Conservation (phyloP, 2,113 vertebrate genomes). For the Bufo gargarizans region DNA sequence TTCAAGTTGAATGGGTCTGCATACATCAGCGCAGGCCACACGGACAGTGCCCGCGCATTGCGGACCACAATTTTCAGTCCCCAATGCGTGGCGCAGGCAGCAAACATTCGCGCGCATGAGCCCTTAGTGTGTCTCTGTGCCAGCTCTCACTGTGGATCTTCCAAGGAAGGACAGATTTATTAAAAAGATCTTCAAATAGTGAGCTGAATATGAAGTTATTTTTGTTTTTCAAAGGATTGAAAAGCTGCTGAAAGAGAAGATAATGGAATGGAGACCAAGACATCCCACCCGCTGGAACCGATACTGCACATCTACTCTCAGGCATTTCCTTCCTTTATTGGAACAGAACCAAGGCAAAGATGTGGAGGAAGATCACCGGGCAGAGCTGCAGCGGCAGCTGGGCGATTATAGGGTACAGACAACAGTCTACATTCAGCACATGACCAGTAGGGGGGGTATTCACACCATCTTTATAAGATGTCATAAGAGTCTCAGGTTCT, state of each 20-base stretch:
- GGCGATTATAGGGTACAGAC: slow-evolving; percentile 87
- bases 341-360: slow-evolving; percentile 84
- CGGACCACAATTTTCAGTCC: too few relatives aligned
- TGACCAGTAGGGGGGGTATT: background rate
- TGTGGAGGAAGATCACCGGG: slow-evolving; percentile 81
- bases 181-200: background rate
- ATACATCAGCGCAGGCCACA: too few relatives aligned
- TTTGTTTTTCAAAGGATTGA: slow-evolving; percentile 79
- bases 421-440: background rate
- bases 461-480: too few relatives aligned
- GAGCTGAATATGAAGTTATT: background rate
- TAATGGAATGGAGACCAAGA: slow-evolving; percentile 95
- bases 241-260: slow-evolving; percentile 91
- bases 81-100: too few relatives aligned
- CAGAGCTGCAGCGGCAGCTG: slow-evolving; percentile 85
- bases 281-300: slow-evolving; percentile 96
- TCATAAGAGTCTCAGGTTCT: too few relatives aligned
- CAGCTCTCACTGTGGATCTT: background rate
- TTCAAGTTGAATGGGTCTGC: too few relatives aligned
- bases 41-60: too few relatives aligned
- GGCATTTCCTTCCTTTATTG: slow-evolving; percentile 88
- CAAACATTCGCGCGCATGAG: too few relatives aligned
- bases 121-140: background rate
- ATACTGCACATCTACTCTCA: slow-evolving; percentile 84
- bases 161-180: too few relatives aligned